Base-by-base conservation (phyloP, 2,797 vertebrate genomes). In the Acipenser ruthenus region DNA sequence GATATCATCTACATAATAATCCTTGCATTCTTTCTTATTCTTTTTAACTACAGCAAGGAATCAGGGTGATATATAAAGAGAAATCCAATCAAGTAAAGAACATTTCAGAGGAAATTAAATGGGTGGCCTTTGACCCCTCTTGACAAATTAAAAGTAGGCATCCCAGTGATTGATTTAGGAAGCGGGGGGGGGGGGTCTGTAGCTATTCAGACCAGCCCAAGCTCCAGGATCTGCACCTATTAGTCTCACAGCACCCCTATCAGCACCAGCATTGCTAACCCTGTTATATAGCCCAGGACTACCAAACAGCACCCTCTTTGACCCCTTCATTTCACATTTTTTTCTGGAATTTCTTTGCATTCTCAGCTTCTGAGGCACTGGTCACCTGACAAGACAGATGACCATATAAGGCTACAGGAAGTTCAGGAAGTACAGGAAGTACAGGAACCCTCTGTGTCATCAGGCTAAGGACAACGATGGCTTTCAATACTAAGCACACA, bases 371-470 rank as follows among this genome's bases (percentile, higher is more conserved):
- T 82, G 82, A 77, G 76, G 82, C 79, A 76, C 76, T 74, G 8
- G 79, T 86, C 89, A 90, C 84, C 81, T 90, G 86, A 91, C 87
- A 84, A 87, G 90, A 91, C 82, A 76, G 64, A 71, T 68, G 77
- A 56, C 88, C 87, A 87, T 83, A 87, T 83, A 89, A 86, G 88
- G 85, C 62, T 72, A 79, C 74, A 80, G 79, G 82, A 87, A 83
- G 81, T 79, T 86, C 83, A 85, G 83, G 75, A 77, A 70, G 72
- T 76, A 84, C 89, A 89, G 89, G 90, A 91, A 87, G 68, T 76
- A 60, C 82, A 87, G 78, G 66, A 62, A 67, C 79, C 66, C 58
- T 67, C 37, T 68, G 73, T 68, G 73, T 71, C 65, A 13, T 61
- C 72, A 75, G 60, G 72, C 75, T 74, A 62, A 74, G 63, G 73